These are phyloP conservation scores for Pangasius sanitwongsei DNA, from an alignment of 2,797 vertebrate genomes.

Conservation along the genomic window DNA sequence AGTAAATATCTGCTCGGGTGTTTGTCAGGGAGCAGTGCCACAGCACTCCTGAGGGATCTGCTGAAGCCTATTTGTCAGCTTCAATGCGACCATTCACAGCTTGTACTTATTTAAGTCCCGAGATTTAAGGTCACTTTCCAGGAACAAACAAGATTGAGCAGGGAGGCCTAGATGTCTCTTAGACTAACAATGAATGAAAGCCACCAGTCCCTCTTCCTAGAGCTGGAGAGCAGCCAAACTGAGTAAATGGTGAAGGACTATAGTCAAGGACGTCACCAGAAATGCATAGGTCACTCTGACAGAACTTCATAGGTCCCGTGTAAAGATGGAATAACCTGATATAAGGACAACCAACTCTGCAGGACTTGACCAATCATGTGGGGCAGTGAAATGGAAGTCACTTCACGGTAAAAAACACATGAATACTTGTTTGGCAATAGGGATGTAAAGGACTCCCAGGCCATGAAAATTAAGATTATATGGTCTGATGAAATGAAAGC, in stretches of 20 bases:
- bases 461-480: slow-evolving; percentile 7
- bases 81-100: slow-evolving; percentile 1
- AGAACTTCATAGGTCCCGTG: background rate
- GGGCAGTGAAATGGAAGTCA: background rate
- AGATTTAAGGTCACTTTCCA: background rate
- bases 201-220: background rate
- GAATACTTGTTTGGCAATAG: background rate
- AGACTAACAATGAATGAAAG: background rate
- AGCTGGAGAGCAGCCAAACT: background rate
- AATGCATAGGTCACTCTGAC: background rate
- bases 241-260: background rate
- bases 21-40: background rate
- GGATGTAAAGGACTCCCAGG: background rate
- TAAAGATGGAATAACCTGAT: background rate
- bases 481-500: background rate
- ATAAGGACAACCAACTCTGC: background rate
- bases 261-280: background rate
- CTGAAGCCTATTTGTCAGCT: background rate
- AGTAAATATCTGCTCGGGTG: slow-evolving; percentile 14
- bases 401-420: background rate
- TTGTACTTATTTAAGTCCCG: slow-evolving; percentile 5
- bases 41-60: slow-evolving; percentile 13
- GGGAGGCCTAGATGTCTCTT: background rate
- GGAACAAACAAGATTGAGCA: background rate
- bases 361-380: background rate